A percentile compares a stretch with the other conserved stretches of the same genome.
phyloP scores from a whole-genome alignment of 2,797 vertebrate species.

The Rhinatrema bivittatum region DNA sequence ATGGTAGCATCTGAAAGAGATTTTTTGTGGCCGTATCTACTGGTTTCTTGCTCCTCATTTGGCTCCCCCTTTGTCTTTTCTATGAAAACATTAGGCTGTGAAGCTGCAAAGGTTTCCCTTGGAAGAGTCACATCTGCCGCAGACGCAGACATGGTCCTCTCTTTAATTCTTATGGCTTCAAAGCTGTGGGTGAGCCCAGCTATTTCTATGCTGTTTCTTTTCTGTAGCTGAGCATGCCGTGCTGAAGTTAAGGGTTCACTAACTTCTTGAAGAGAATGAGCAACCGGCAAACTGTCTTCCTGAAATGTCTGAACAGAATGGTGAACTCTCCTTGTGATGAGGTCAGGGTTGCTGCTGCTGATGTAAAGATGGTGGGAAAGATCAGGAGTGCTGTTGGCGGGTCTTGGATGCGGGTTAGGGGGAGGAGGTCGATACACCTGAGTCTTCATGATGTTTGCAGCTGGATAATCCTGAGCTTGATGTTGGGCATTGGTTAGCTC shows the following conservation, averaged over 20 bases:
- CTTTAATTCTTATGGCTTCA: conserved; percentile 83
- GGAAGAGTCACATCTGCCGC: conserved; percentile 60
- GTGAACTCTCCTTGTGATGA: conserved; percentile 87
- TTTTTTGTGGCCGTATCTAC: conserved; percentile 82
- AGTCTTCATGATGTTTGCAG: conserved; percentile 88
- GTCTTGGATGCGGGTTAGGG: conserved; percentile 83
- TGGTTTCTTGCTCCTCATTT: conserved; percentile 50
- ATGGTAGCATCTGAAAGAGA: conserved; percentile 93
- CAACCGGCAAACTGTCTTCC: conserved; percentile 92
- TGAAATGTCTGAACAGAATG: conserved; percentile 98
- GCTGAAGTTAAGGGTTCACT: conserved; percentile 78
- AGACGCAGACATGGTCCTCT: conserved; percentile 74
- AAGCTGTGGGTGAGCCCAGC: conserved; percentile 77
- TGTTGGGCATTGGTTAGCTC: conserved; percentile 94
- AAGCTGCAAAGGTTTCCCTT: conserved; percentile 52
- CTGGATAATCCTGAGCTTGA: conserved; percentile 87
- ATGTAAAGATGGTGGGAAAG: conserved; percentile 86
- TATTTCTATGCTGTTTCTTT: conserved; percentile 91
- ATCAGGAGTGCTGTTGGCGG: conserved; percentile 94
- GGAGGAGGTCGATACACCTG: conserved; percentile 92
- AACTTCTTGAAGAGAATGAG: conserved; percentile 94
- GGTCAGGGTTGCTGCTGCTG: conserved; percentile 92
- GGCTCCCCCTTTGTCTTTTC: conserved; percentile 65
- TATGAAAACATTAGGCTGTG: conserved; percentile 67
- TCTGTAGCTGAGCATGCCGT: conserved; percentile 69